Evolutionary conservation across 1,140 invertebrate species (phyloP).

Genomic region (Drosophila santomea): DNA sequence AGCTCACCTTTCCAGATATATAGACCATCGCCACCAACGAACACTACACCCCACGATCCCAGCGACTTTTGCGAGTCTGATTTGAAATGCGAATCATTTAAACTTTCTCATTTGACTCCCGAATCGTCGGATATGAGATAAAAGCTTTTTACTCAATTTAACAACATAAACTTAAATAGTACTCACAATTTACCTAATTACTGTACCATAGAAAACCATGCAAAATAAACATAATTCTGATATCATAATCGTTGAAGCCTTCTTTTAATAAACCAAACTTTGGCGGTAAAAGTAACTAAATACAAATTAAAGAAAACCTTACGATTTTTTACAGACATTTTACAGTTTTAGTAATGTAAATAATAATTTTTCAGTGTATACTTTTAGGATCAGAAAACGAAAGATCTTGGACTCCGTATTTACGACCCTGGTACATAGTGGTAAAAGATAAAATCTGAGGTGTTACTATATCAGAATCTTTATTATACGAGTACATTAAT

Average conservation of each 20-base stretch:
- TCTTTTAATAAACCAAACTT: background rate
- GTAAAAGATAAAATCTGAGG: background rate
- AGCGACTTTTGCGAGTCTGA: slow-evolving; percentile 83
- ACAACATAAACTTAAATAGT: slow-evolving; percentile 19
- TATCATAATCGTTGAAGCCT: background rate
- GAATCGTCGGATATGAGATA: slow-evolving; percentile 72
- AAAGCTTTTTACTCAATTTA: slow-evolving; percentile 35
- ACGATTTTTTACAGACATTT: background rate
- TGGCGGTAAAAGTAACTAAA: background rate
- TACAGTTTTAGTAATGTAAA: background rate
- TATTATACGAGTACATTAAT: slow-evolving; percentile 56
- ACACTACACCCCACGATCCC: slow-evolving; percentile 13
- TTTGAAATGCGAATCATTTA: slow-evolving; percentile 56
- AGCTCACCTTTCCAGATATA: slow-evolving; percentile 26
- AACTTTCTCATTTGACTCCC: slow-evolving; percentile 84
- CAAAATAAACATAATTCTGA: slow-evolving; percentile 41
- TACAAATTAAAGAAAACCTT: no score
- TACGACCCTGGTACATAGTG: background rate
- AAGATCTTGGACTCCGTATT: background rate
- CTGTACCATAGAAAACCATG: slow-evolving; percentile 43
- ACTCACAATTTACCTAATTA: slow-evolving; percentile 29
- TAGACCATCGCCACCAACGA: slow-evolving; percentile 47
- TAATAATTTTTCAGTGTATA: background rate
- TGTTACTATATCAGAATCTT: slow-evolving; percentile 41
- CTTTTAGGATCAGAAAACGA: background rate